A percentile compares a stretch with the other conserved stretches of the same genome.
These are phyloP conservation scores for Oligia fasciuncula DNA, from an alignment of 2,888 invertebrate genomes.

Conservation along the genomic window DNA sequence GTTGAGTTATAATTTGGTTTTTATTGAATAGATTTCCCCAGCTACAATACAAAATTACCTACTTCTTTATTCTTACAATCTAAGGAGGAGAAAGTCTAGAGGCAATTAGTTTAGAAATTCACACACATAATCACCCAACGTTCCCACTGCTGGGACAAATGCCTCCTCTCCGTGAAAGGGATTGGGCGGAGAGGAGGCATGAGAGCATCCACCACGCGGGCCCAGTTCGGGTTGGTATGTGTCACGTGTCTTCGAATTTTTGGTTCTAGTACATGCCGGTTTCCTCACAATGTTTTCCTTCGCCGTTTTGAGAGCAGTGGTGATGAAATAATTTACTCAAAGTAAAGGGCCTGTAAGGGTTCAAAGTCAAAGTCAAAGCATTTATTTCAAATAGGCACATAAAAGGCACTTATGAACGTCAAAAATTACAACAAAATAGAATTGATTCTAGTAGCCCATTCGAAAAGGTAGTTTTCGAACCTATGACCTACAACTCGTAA, in stretches of 20 bases:
- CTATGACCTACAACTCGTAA: not conserved
- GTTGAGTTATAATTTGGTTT: conserved; percentile 32
- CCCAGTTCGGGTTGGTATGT: not conserved
- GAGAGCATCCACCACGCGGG: not conserved
- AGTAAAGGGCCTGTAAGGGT: not conserved
- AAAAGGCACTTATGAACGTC: no score
- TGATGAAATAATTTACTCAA: not conserved
- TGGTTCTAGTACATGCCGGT: not conserved
- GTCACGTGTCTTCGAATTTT: not conserved
- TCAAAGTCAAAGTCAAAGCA: no score
- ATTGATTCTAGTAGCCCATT: no score
- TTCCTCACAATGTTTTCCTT: not conserved
- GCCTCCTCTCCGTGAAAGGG: not conserved
- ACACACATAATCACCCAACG: not conserved
- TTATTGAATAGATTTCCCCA: conserved; percentile 2
- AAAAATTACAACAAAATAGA: no score
- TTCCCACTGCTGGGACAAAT: not conserved
- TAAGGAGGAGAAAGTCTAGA: not conserved
- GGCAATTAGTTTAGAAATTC: not conserved
- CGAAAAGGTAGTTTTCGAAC: not conserved
- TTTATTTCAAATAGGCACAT: no score
- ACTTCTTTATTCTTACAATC: conserved; percentile 6
- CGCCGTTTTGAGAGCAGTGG: not conserved
- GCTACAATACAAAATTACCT: conserved; percentile 8
- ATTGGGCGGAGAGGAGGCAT: not conserved